Conservation (phyloP, 2,113 vertebrate species). For the Lepisosteus oculatus region DNA sequence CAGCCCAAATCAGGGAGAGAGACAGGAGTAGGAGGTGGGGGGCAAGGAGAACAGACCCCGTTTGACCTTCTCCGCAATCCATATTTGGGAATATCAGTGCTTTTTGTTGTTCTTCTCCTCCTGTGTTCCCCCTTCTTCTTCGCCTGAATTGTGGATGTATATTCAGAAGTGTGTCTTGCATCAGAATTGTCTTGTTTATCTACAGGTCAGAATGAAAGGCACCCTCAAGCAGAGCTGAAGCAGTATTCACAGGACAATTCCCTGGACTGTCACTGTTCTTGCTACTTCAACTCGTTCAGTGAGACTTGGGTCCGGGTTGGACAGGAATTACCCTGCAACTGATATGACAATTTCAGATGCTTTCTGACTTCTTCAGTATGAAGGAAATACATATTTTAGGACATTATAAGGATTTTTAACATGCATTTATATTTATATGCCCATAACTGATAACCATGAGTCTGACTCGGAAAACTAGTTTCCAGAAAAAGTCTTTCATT, state of each 20-base stretch:
- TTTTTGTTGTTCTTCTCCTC: conserved; percentile 19
- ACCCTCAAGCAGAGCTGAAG: conserved; percentile 34
- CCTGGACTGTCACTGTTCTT: conserved; percentile 17
- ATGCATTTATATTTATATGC: too few species aligned
- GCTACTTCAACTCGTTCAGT: neutral
- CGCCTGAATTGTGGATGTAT: neutral
- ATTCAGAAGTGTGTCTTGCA: conserved; percentile 40
- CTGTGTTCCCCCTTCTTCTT: conserved; percentile 19
- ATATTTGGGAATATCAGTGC: conserved; percentile 48
- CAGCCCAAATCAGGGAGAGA: conserved; percentile 34
- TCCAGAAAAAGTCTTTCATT: too few species aligned
- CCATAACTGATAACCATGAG: too few species aligned
- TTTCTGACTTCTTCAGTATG: conserved; percentile 5
- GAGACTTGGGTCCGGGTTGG: neutral
- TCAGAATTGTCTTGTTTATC: conserved; percentile 41
- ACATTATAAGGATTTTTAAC: too few species aligned
- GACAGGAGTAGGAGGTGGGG: neutral
- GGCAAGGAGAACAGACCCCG: neutral
- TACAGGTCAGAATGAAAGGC: conserved; percentile 45
- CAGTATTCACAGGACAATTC: conserved; percentile 20
- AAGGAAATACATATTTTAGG: neutral
- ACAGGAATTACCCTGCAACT: neutral
- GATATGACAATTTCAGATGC: conserved; percentile 8
- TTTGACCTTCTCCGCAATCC: conserved; percentile 31
- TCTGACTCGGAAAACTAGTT: too few species aligned